Evolutionary conservation across 2,797 vertebrate genomes (phyloP), one percentile per base, ranked within the genome.

Genomic region (Toxotes lorentzi): DNA sequence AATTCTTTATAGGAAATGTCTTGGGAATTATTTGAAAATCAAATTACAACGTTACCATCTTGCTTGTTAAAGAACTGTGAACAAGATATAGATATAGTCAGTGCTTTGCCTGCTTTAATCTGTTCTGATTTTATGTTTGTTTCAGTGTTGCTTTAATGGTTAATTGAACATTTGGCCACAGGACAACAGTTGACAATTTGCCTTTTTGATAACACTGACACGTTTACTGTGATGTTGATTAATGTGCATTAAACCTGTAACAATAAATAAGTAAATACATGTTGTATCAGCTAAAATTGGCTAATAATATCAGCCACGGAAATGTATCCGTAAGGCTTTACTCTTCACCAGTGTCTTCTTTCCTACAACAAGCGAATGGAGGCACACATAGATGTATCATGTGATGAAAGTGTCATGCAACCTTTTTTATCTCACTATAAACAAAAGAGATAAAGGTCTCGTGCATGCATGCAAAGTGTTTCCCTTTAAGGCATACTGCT

Each of bases 401-500:
- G 38, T 59, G 12, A 65, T 41, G 23, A 40, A 73, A 47, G 35
- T 74, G 58, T 70, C 72, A 70, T 7, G 17, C 27, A 60, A 54
- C 38, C 54, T 61, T 79, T 67, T 74, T 73, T 40, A 59, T 80
- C 30, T 63, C 27, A 21, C 66, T 19, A 48, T 7, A 68, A 23
- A 79, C 62, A 84, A 50, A 60, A 24, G 9, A 62, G 27, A 70
- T 64, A 72, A 75, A 67, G 41, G 50, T 78, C 43, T 67, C 4
- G 9, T 21, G 32, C 17, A 58, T 54, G 69, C 53, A 72, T 64
- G 24, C 13, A 79, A 21, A 30, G 65, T 43, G 48, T 78, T 23
- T 77, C 65, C 24, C 83, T 86, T 51, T 27, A 53, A 74, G 85
- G 64, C 68, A 77, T 30, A 53, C 19, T 50, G 14, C 70, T 61